Base-by-base conservation (phyloP, 2,888 invertebrate species). In the Cryptus viduatorius region DNA sequence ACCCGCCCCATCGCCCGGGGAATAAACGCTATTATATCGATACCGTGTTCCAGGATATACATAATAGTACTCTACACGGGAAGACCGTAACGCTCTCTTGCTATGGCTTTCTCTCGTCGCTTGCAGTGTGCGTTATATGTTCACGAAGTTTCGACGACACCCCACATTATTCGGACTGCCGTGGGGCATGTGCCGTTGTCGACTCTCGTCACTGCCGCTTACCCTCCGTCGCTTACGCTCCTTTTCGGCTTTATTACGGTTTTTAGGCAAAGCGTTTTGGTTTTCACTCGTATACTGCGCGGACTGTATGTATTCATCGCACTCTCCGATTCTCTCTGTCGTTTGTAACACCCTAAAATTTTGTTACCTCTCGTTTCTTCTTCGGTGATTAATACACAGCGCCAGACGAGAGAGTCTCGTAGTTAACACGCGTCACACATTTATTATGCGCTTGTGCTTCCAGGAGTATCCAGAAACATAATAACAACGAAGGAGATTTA, bases 11-110 rank as follows among this genome's bases (percentile, higher is more conserved):
- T 83, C 67, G 85, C 59, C 65, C 56, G 46, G 86, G 67, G 78
- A 83, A 80, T 89, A 88, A 89, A 90, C 87, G 88, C 90, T 89
- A 92, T 92, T 92, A 92, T 91, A 90, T 87, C 92, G 91, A 92
- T 92, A 91, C 91, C 86, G 87, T 50, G 76, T 78, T 75, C 77
- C 64, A 82, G 72, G 48, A 81, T 79, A 64, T 16, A 77, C 67
- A 46, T 29, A 48, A 75, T 44, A n/a, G 42, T 71, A 10, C 29
- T 72, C n/a, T 48, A 59, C 56, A 53, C 29, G 46, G 19, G 65
- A 78, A 24, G 59, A 53, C 42, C 61, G 61, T 48, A 73, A 75
- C 73, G 67, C 44, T 81, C 61, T 19, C 56, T 44, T 24, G 14
- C 46, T 46, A 16, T 48, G 56, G 31, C 19, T 73, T 31, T 68